Base-by-base conservation (phyloP, 2,797 vertebrate species). In the Argentina silus region DNA sequence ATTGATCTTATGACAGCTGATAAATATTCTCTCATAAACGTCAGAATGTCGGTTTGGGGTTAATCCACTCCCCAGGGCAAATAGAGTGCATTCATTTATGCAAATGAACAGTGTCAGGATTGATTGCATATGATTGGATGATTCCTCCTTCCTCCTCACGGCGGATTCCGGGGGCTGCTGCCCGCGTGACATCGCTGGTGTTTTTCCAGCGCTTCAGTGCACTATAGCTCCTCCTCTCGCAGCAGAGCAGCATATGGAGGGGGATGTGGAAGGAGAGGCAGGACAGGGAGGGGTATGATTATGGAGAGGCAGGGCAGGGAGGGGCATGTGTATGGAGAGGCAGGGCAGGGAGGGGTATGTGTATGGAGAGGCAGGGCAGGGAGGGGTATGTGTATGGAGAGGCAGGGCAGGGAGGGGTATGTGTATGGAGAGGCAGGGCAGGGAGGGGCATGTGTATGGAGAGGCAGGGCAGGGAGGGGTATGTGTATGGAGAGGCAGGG, bases 1-100 rank as follows among this genome's bases (percentile, higher is more conserved):
- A 51, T 36, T 71, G 59, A 71, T 71, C 27, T 61, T 7, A 9
- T 50, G 21, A 61, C 43, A 48, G 43, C 44, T 70, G 68, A 36
- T 51, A 53, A 50, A 48, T 44, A 70, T 42, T 48, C 7, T 43
- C 11, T 14, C 53, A 50, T 51, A 51, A 53, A 42, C n/a, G 15
- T 67, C 6, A n/a, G 48, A 42, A 42, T 62, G 55, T 57, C 42
- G 15, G 67, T 71, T 51, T 50, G 15, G 6, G n/a, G 61, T 10
- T 19, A 17, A 17, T 45, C 43, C n/a, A 8, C 62, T 19, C 42
- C 12, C 23, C 67, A 12, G 51, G 55, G 11, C 67, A 59, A 57
- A 8, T 9, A 7, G 2, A 62, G 59, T 17, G 57, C 45, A 4
- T 51, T 48, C 27, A 23, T 48, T 51, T 36, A 62, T 71, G 59